Percentiles rank a stretch among this genome's conserved stretches.
Conservation (phyloP, 2,888 invertebrate species). For the Andrena fulva region DNA sequence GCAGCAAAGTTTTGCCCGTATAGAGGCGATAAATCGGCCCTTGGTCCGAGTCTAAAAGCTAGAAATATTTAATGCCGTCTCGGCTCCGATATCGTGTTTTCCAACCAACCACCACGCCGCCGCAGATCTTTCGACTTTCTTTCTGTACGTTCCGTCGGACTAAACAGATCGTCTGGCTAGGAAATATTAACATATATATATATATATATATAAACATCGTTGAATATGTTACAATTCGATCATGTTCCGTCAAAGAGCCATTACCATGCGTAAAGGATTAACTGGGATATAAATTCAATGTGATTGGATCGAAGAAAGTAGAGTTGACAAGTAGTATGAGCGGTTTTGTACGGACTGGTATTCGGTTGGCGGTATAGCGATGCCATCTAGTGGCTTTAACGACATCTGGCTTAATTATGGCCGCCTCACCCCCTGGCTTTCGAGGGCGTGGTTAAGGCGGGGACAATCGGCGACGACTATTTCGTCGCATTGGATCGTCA, state of each 20-base stretch:
- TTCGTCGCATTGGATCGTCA: constrained; percentile 55
- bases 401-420: constrained; percentile 83
- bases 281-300: background rate
- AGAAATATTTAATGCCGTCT: constrained; percentile 55
- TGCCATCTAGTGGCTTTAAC: constrained; percentile 83
- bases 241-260: background rate
- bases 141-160: background rate
- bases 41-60: constrained; percentile 35
- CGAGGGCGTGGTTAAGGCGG: constrained; percentile 82
- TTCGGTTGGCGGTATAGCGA: constrained; percentile 72
- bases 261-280: background rate
- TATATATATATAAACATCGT: background rate
- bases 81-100: constrained; percentile 35
- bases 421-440: constrained; percentile 79
- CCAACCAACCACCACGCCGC: background rate
- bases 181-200: background rate
- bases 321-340: constrained; percentile 28
- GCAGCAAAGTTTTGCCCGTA: constrained; percentile 55
- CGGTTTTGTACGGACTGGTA: constrained; percentile 28
- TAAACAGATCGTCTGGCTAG: background rate
- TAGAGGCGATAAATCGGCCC: constrained; percentile 51
- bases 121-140: constrained; percentile 11
- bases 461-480: constrained; percentile 51
- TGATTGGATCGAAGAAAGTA: constrained; percentile 9
- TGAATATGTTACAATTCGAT: background rate